Percentiles rank a stretch among this genome's conserved stretches.
These are phyloP conservation scores for Atlantisia rogersi DNA, from an alignment of 2,113 vertebrate genomes.

Conservation along the genomic window DNA sequence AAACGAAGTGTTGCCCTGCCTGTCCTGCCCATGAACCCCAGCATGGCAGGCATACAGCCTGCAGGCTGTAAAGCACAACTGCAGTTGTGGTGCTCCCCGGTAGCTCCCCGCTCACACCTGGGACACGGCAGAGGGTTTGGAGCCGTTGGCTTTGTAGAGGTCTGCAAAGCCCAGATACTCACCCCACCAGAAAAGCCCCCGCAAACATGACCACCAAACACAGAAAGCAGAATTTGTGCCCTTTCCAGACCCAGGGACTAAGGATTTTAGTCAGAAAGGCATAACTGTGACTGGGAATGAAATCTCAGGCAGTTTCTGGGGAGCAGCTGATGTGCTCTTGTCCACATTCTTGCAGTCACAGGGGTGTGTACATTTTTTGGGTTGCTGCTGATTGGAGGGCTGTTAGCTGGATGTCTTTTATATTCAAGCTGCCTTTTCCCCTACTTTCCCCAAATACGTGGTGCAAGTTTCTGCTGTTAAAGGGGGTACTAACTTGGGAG, in stretches of 20 bases:
- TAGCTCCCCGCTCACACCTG: not conserved
- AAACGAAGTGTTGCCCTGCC: fast-evolving
- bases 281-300: not conserved
- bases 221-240: fast-evolving
- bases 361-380: not conserved
- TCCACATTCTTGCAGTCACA: not conserved
- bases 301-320: not conserved
- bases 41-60: not conserved
- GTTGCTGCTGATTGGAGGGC: not conserved
- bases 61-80: not conserved
- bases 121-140: not conserved
- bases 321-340: not conserved
- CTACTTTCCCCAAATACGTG: not conserved
- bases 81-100: not conserved
- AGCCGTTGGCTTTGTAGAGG: not conserved
- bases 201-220: not conserved
- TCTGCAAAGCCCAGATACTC: not conserved
- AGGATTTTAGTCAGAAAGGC: not conserved
- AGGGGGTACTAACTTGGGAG: not conserved
- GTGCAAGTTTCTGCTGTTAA: not conserved
- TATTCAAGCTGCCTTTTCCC: not conserved
- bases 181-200: not conserved
- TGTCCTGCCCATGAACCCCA: not conserved
- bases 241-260: not conserved
- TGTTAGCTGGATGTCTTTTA: not conserved